phyloP scores from a whole-genome alignment of 1,140 invertebrate genomes.

The Nilaparvata lugens region DNA sequence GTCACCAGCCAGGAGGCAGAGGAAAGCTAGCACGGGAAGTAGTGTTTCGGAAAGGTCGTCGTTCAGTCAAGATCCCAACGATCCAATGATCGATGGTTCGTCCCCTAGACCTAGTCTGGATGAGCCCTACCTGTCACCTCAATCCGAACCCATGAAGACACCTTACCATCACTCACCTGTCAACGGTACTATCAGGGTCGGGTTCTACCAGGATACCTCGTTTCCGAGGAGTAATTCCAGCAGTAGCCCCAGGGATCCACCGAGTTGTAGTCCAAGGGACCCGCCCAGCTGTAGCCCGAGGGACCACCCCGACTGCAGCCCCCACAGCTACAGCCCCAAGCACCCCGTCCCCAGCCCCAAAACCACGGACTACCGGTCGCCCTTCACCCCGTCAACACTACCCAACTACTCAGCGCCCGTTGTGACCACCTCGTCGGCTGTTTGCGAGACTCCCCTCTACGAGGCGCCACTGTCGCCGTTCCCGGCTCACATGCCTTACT shows the following conservation, averaged over 20 bases:
- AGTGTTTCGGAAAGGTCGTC: conserved; percentile 63
- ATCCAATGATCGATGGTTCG: conserved; percentile 34
- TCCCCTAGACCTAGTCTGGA: conserved; percentile 53
- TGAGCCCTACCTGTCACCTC: conserved; percentile 52
- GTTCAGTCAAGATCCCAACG: conserved; percentile 58
- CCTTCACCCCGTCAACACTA: conserved; percentile 12
- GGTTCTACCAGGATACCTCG: conserved; percentile 65
- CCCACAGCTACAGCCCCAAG: conserved; percentile 18
- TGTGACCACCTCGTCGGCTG: conserved; percentile 5
- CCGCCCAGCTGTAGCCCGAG: conserved; percentile 21
- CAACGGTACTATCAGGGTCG: conserved; percentile 61
- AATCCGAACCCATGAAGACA: conserved; percentile 50
- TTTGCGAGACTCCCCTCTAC: conserved; percentile 4
- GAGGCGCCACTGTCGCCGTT: conserved; percentile 17
- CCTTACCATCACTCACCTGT: conserved; percentile 51
- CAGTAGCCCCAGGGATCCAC: conserved; percentile 35
- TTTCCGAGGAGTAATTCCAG: conserved; percentile 59
- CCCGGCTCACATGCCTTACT: conserved; percentile 21
- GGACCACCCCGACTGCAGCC: conserved; percentile 19
- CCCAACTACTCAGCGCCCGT: conserved; percentile 11
- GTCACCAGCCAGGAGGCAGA: conserved; percentile 40
- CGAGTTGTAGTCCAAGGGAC: conserved; percentile 28
- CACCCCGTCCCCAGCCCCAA: conserved; percentile 16
- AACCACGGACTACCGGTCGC: conserved; percentile 14
- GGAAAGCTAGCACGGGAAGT: conserved; percentile 59